A percentile compares a stretch with the other conserved stretches of the same genome.
These are phyloP conservation scores for Percina caprodes DNA, from an alignment of 2,113 vertebrate species.

Conservation along the genomic window DNA sequence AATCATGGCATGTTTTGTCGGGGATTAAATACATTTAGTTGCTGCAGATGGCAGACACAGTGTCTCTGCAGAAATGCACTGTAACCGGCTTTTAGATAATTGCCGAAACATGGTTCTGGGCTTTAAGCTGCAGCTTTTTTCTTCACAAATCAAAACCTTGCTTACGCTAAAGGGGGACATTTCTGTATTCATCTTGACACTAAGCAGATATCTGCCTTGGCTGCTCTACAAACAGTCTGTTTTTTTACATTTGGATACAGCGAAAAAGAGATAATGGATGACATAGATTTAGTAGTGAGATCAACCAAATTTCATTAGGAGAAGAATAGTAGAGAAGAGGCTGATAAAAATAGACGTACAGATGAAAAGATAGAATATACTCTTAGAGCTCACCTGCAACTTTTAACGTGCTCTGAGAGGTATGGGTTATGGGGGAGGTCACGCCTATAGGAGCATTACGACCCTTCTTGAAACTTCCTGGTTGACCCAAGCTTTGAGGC, in stretches of 20 bases:
- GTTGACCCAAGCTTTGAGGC: slow-evolving; percentile 89
- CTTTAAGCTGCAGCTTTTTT: slow-evolving; percentile 6
- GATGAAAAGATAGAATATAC: not conserved
- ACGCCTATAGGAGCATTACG: slow-evolving; percentile 93
- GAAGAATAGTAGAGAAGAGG: not conserved
- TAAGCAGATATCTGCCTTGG: slow-evolving; percentile 52
- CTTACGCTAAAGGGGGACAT: slow-evolving; percentile 7
- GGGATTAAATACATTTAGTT: slow-evolving; percentile 22
- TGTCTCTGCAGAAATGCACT: slow-evolving; percentile 44
- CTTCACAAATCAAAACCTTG: slow-evolving; percentile 51
- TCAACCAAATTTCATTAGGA: not conserved
- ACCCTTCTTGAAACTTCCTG: slow-evolving; percentile 89
- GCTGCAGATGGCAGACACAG: slow-evolving; percentile 33
- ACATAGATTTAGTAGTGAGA: slow-evolving; percentile 22
- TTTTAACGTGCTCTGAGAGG: slow-evolving; percentile 91
- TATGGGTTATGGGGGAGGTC: slow-evolving; percentile 97
- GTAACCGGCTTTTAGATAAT: slow-evolving; percentile 31
- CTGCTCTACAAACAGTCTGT: slow-evolving; percentile 44
- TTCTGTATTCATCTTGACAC: slow-evolving; percentile 50
- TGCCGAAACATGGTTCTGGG: slow-evolving; percentile 37
- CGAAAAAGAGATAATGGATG: slow-evolving; percentile 38
- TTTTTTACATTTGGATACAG: slow-evolving; percentile 51
- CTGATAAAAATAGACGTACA: not conserved
- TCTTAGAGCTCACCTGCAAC: slow-evolving; percentile 88
- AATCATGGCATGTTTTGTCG: slow-evolving; percentile 28